Conservation (phyloP, 1,140 invertebrate species). For the Mycetomoellerius zeteki region DNA sequence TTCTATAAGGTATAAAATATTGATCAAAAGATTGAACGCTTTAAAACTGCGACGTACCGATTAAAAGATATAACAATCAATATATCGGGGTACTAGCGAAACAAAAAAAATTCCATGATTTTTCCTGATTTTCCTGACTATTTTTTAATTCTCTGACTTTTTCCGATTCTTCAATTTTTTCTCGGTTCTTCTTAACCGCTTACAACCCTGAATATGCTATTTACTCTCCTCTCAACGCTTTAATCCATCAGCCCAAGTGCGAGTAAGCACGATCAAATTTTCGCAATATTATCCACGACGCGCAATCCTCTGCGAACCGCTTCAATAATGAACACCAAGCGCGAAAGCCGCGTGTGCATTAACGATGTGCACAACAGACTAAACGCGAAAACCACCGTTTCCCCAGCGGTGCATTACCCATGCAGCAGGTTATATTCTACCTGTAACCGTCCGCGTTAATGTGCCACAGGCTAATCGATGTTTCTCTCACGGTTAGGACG, state of each 20-base stretch:
- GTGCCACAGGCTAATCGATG: constrained; percentile 48
- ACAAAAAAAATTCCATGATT: too few relatives aligned
- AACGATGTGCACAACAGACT: constrained; percentile 45
- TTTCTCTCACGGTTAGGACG: constrained; percentile 88
- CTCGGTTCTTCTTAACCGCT: too few relatives aligned
- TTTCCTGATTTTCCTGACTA: too few relatives aligned
- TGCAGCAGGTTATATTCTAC: constrained; percentile 5
- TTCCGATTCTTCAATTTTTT: too few relatives aligned
- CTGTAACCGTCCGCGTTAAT: constrained; percentile 35
- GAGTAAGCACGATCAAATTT: constrained; percentile 43
- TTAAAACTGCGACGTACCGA: not conserved
- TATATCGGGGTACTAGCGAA: too few relatives aligned
- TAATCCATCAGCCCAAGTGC: not conserved
- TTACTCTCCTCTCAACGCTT: constrained; percentile 2
- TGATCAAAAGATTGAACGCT: not conserved
- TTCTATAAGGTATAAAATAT: not conserved
- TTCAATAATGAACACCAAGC: constrained; percentile 49
- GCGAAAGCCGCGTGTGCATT: constrained; percentile 45
- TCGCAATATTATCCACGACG: constrained; percentile 42
- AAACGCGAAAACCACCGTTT: constrained; percentile 52
- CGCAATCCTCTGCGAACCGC: not conserved
- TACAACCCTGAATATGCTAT: not conserved
- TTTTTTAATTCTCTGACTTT: too few relatives aligned
- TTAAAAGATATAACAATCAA: not conserved
- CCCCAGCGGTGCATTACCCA: constrained; percentile 31